Evolutionary conservation across 2,888 invertebrate genomes (phyloP).

Genomic region (Dasysyrphus tricinctus): DNA sequence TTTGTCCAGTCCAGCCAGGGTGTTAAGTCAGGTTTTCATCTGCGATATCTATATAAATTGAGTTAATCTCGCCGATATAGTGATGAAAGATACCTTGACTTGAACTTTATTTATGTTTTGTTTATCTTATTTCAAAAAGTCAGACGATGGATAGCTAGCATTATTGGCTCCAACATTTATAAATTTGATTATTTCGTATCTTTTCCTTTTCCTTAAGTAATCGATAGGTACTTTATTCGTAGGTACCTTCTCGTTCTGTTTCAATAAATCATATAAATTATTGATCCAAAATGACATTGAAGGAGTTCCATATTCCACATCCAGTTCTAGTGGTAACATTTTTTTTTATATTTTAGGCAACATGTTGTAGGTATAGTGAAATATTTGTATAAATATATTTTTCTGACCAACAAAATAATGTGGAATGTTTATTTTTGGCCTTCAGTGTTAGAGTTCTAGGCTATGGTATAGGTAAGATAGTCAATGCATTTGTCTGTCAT

Average conservation of each 20-base stretch:
- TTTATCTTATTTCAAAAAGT: too few species aligned
- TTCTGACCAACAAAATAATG: slow-evolving; percentile 10
- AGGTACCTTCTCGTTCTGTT: neutral
- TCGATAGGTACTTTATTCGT: neutral
- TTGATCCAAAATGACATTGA: slow-evolving; percentile 2
- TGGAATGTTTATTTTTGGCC: slow-evolving; percentile 3
- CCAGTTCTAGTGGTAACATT: neutral
- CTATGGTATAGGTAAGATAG: neutral
- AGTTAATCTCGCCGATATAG: neutral
- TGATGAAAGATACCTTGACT: slow-evolving; percentile 12
- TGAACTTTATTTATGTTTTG: too few species aligned
- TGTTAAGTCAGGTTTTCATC: slow-evolving; percentile 7
- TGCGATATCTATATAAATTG: slow-evolving; percentile 1
- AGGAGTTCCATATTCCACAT: slow-evolving; percentile 1
- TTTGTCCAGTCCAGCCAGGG: neutral
- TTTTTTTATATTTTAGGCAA: slow-evolving; percentile 11
- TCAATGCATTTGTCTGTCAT: slow-evolving; percentile 4
- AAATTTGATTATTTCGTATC: neutral
- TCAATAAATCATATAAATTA: slow-evolving; percentile 20
- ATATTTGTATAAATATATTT: neutral
- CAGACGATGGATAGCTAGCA: too few species aligned
- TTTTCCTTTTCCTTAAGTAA: neutral
- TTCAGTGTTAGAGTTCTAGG: neutral
- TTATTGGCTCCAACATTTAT: neutral
- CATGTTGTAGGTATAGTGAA: slow-evolving; percentile 4